Base-by-base conservation (phyloP, 2,888 invertebrate genomes). In the Synanthedon myopaeformis region DNA sequence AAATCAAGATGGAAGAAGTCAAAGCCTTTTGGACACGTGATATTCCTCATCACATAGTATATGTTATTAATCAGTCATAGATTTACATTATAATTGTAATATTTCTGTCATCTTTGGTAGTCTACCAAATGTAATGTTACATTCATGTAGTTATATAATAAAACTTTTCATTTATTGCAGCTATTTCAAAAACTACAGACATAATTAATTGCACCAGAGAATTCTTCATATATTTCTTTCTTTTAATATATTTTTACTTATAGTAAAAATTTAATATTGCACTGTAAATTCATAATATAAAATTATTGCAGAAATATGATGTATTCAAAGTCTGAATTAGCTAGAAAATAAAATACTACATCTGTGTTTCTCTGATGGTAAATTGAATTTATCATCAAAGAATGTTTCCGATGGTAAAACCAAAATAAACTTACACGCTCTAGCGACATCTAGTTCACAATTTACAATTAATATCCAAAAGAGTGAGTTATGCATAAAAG, bases 191-290 rank as follows among this genome's bases (percentile, higher is more conserved):
- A 17, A 51, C 35, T 51, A 51, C 66, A 67, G 42, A 55, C 48
- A 10, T 56, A 56, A 54, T 52, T 53, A 76, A 84, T 83, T 84
- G 84, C 84, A 83, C 84, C 70, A 74, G 69, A 52, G 42, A 51
- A 67, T 74, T 71, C 69, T 53, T 70, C 62, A 65, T 64, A 68
- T 68, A 66, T 68, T 62, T 62, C 61, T 61, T 61, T 55, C 56
- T 56, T 60, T 60, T 53, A 35, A 61, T 63, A 56, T 62, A 60
- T 67, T 77, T 82, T 85, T 79, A 84, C 83, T 85, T 82, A 82
- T 62, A 85, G 84, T 82, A 84, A 85, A 80, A 72, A 71, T 76
- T 78, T 76, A 70, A 79, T 85, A 85, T 85, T 85, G 85, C 85
- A 85, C 85, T 79, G 85, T 75, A 69, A 72, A 73, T 72, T 67